Percentiles rank a stretch among this genome's conserved stretches.
These are phyloP conservation scores for Arnoldichthys spilopterus DNA, from an alignment of 2,797 vertebrate genomes.

Conservation along the genomic window DNA sequence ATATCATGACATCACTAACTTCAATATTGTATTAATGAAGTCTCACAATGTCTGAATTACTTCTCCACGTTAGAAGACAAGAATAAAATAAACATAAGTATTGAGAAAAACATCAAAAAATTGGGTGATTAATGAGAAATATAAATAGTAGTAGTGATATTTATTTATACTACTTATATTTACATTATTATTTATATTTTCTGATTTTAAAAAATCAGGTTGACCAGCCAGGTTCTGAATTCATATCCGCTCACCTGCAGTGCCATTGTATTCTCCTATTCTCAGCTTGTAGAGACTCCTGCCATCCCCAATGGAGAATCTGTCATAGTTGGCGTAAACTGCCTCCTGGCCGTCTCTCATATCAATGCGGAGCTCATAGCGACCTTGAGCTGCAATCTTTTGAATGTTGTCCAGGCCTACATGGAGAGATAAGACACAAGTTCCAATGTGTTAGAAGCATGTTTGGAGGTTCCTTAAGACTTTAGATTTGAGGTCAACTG, in stretches of 20 bases:
- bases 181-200: too few relatives aligned
- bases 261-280: slow-evolving; percentile 94
- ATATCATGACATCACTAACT: too few relatives aligned
- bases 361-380: slow-evolving; percentile 93
- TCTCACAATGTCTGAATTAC: too few relatives aligned
- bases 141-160: too few relatives aligned
- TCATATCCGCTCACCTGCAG: slow-evolving; percentile 82
- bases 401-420: slow-evolving; percentile 95
- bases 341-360: slow-evolving; percentile 92
- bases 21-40: too few relatives aligned
- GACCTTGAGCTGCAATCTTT: slow-evolving; percentile 89
- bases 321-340: slow-evolving; percentile 90
- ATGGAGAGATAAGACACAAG: slow-evolving; percentile 24
- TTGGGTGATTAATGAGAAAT: too few relatives aligned
- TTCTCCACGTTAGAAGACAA: too few relatives aligned
- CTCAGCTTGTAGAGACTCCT: slow-evolving; percentile 92
- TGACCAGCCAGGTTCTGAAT: not conserved
- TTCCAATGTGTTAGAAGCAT: not conserved
- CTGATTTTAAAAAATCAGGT: too few relatives aligned
- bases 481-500: not conserved
- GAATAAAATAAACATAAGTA: too few relatives aligned
- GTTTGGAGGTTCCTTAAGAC: not conserved
- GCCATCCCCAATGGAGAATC: slow-evolving; percentile 89
- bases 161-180: too few relatives aligned
- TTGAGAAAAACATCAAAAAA: too few relatives aligned